Conservation (phyloP, 1,140 invertebrate species). For the Drosophila takahashii region DNA sequence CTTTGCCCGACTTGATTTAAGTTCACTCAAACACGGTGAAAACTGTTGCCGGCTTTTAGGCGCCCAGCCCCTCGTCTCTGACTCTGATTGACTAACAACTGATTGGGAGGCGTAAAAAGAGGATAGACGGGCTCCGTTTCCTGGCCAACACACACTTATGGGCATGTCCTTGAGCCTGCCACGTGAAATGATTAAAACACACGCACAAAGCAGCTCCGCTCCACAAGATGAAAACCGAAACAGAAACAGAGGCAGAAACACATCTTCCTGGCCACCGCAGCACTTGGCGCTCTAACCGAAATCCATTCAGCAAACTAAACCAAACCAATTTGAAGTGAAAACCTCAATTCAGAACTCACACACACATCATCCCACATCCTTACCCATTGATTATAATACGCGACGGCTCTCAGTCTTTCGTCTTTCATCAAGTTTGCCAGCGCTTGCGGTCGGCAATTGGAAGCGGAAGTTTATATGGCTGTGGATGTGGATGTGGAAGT, state of each 20-base stretch:
- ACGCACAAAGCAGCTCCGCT: conserved; percentile 16
- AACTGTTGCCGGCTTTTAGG: conserved; percentile 10
- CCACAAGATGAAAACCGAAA: neutral
- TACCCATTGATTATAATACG: conserved; percentile 62
- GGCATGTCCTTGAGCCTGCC: conserved; percentile 31
- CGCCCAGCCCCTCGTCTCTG: neutral
- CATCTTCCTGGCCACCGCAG: conserved; percentile 39
- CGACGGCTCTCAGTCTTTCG: conserved; percentile 54
- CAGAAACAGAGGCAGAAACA: neutral
- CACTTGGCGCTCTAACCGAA: conserved; percentile 56
- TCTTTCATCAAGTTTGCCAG: conserved; percentile 54
- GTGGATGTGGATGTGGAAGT: neutral
- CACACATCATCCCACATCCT: conserved; percentile 1
- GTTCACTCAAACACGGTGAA: conserved; percentile 20
- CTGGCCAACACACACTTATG: conserved; percentile 16
- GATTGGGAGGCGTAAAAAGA: conserved; percentile 22
- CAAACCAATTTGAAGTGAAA: conserved; percentile 68
- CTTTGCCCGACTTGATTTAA: conserved; percentile 51
- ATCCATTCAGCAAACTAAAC: conserved; percentile 72
- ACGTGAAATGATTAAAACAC: conserved; percentile 47
- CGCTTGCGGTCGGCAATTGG: conserved; percentile 3
- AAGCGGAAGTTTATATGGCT: neutral
- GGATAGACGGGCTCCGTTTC: conserved; percentile 12
- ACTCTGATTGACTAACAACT: conserved; percentile 26
- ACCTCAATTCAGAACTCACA: conserved; percentile 54